A percentile compares a stretch with the other conserved stretches of the same genome.
phyloP scores from a whole-genome alignment of 2,888 invertebrate genomes.

The Lapara coniferarum region DNA sequence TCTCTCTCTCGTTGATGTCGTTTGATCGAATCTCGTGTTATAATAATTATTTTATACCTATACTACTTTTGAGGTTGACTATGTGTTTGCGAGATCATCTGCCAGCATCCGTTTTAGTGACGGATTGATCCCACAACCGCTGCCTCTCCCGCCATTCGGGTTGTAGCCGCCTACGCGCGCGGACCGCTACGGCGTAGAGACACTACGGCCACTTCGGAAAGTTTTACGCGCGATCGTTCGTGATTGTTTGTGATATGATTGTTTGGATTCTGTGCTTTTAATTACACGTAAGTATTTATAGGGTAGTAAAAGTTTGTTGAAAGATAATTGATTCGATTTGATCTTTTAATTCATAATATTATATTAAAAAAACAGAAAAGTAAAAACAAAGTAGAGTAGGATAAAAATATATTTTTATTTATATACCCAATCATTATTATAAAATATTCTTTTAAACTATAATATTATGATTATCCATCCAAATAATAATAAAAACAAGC shows the following conservation, averaged over 20 bases:
- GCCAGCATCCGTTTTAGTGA: background rate
- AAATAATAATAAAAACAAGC: too few species aligned
- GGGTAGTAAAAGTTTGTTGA: too few species aligned
- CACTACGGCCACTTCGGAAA: slow-evolving; percentile 43
- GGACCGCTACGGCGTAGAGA: slow-evolving; percentile 65
- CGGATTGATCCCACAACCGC: background rate
- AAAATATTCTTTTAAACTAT: too few species aligned
- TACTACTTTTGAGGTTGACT: background rate
- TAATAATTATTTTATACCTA: background rate
- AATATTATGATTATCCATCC: too few species aligned
- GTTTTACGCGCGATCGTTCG: slow-evolving; percentile 46
- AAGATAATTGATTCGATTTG: too few species aligned
- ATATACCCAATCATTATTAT: too few species aligned
- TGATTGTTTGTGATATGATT: slow-evolving; percentile 21
- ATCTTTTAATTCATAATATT: too few species aligned
- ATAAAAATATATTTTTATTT: too few species aligned
- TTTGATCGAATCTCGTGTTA: too few species aligned
- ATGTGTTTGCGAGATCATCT: background rate
- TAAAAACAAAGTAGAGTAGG: too few species aligned
- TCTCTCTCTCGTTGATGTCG: too few species aligned
- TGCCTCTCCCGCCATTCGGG: slow-evolving; percentile 56
- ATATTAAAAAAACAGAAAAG: too few species aligned
- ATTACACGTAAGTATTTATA: slow-evolving; percentile 1
- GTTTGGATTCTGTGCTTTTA: slow-evolving; percentile 15
- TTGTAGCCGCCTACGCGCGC: slow-evolving; percentile 57